These are phyloP conservation scores for Apis laboriosa DNA, from an alignment of 1,140 invertebrate species.

Conservation along the genomic window DNA sequence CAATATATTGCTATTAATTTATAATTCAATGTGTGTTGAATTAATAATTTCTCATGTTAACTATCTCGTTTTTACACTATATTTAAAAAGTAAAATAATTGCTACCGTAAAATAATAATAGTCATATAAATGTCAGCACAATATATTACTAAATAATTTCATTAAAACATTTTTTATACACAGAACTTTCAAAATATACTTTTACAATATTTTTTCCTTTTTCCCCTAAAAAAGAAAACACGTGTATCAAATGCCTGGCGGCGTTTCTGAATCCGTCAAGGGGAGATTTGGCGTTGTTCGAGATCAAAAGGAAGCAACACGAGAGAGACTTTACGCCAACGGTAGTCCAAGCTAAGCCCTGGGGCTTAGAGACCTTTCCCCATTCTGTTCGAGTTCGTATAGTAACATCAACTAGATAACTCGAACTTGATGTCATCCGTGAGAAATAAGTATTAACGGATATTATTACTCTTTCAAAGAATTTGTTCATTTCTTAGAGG, in stretches of 20 bases:
- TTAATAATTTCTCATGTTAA: too few relatives aligned
- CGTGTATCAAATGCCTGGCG: background rate
- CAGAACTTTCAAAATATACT: background rate
- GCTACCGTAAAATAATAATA: too few relatives aligned
- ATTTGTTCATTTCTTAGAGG: conserved; percentile 1
- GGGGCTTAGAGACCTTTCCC: conserved; percentile 12
- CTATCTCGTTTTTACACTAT: too few relatives aligned
- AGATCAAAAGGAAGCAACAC: conserved; percentile 14
- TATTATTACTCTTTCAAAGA: conserved; percentile 7
- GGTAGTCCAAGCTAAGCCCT: conserved; percentile 1
- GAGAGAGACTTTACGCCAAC: background rate
- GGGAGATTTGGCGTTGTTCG: conserved; percentile 8
- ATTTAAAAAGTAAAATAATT: too few relatives aligned
- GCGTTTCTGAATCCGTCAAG: conserved; percentile 14
- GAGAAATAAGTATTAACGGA: conserved; percentile 18
- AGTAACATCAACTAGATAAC: conserved; percentile 2
- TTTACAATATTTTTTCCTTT: background rate
- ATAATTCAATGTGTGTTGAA: too few relatives aligned
- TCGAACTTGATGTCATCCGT: conserved; percentile 12
- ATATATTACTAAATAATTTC: too few relatives aligned
- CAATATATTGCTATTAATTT: too few relatives aligned
- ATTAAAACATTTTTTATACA: background rate
- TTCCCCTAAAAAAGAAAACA: background rate
- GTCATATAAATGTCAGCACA: too few relatives aligned
- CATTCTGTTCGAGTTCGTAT: background rate